Evolutionary conservation across 2,888 invertebrate genomes (phyloP), one percentile per base, ranked within the genome.

Genomic region (Rhingia campestris): DNA sequence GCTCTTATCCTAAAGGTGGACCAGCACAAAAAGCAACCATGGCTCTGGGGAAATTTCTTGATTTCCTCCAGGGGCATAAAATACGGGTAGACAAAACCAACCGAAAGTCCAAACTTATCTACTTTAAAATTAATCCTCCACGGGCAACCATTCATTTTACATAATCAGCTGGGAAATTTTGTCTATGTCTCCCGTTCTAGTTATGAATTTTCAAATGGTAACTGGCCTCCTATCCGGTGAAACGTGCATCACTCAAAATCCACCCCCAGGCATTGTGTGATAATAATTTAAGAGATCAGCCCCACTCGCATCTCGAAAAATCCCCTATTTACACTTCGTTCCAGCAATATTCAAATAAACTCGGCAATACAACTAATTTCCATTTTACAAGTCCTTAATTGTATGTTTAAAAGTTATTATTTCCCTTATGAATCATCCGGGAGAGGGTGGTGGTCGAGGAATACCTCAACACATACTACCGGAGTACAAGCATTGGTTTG

Each of bases 321-420:
- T 69, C 67, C 81, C 74, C 35, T 54, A 64, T 70, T 74, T 66
- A 74, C 69, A 74, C 69, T 61, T 35, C 43, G 14, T 54, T 43
- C 74, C 58, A 56, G 61, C 70, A 77, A 74, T 84, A 84, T 80
- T 74, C 64, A 70, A 74, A 70, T 67, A 73, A 74, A 73, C 56
- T 67, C 73, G 30, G 58, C 73, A 70, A 64, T 79, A 58, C 73
- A 74, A 69, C 74, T 79, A 84, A 84, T 80, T 84, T 84, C 79
- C 79, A 84, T 84, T 84, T 80, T 75, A 80, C 84, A 84, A 84
- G 80, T 74, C 79, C 82, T 74, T 79, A 84, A 84, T 84, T 74
- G 84, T 84, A 79, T 80, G 84, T 80, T 80, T 66, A 80, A 70
- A 84, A 84, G 74, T 80, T 84, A 84, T 84, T 75, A 80, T 74